These are phyloP conservation scores for Pangasius mekongensis DNA, from an alignment of 2,797 vertebrate genomes.

Conservation along the genomic window DNA sequence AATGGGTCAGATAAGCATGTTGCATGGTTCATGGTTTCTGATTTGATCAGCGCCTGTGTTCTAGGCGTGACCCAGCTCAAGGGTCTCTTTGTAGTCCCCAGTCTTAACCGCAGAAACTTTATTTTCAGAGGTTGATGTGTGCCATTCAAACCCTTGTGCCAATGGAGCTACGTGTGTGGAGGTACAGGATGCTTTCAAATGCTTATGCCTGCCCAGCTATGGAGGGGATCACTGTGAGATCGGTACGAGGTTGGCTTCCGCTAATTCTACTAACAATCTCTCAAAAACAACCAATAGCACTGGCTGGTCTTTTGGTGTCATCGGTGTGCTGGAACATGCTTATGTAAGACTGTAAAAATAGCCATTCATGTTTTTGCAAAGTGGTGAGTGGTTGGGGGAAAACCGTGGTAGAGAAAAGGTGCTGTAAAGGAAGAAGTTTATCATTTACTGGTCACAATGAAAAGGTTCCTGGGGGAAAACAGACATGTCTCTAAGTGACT, in stretches of 20 bases:
- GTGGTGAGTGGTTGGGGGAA: neutral
- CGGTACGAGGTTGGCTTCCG: constrained; percentile 93
- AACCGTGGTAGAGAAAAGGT: constrained; percentile 6
- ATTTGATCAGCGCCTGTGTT: constrained; percentile 53
- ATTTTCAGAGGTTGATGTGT: constrained; percentile 97
- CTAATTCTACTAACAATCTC: constrained; percentile 86
- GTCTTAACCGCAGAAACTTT: constrained; percentile 86
- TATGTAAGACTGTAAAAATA: neutral
- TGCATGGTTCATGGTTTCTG: constrained; percentile 64
- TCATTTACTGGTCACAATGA: constrained; percentile 49
- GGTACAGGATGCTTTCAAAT: constrained; percentile 92
- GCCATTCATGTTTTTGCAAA: constrained; percentile 1
- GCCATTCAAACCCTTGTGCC: constrained; percentile 93
- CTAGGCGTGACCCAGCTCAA: constrained; percentile 51
- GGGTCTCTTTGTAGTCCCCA: constrained; percentile 68
- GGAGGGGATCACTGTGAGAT: constrained; percentile 94
- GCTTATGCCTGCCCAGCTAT: constrained; percentile 99
- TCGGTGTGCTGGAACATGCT: constrained; percentile 11
- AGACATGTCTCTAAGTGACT: constrained; percentile 1
- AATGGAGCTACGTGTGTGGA: constrained; percentile 98
- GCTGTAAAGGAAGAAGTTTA: constrained; percentile 53
- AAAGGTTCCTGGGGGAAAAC: neutral
- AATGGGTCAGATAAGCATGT: constrained; percentile 54
- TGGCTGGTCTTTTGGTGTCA: constrained; percentile 21
- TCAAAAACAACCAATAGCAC: constrained; percentile 58